Percentiles rank a stretch among this genome's conserved stretches.
These are phyloP conservation scores for Ganaspis sp. DNA, from an alignment of 1,140 invertebrate genomes.

Conservation along the genomic window DNA sequence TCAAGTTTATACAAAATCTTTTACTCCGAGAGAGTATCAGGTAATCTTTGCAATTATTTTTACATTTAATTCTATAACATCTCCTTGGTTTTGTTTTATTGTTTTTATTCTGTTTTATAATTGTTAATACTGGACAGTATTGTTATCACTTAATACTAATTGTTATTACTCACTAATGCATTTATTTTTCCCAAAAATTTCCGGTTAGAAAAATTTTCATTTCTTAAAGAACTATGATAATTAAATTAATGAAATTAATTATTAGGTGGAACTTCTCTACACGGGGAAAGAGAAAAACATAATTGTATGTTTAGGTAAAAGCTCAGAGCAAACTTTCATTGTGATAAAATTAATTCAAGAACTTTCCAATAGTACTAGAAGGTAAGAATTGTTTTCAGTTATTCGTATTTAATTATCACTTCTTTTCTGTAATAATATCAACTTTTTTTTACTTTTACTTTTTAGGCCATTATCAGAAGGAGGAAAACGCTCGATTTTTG, in stretches of 20 bases:
- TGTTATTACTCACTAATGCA: too few species aligned
- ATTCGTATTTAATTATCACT: constrained; percentile 64
- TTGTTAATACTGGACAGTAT: too few species aligned
- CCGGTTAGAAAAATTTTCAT: too few species aligned
- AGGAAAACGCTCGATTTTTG: constrained; percentile 76
- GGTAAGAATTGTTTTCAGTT: constrained; percentile 63
- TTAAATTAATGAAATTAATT: constrained; percentile 21
- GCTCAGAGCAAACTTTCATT: constrained; percentile 91
- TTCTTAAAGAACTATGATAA: too few species aligned
- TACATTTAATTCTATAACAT: neutral
- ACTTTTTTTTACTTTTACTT: constrained; percentile 47
- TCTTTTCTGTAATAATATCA: constrained; percentile 63
- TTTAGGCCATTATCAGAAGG: constrained; percentile 63
- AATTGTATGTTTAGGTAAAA: constrained; percentile 89
- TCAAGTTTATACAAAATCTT: constrained; percentile 82
- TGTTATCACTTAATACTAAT: too few species aligned
- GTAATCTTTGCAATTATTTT: constrained; percentile 64
- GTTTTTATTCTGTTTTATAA: neutral
- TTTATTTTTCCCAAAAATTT: too few species aligned
- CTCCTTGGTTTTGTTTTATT: constrained; percentile 32
- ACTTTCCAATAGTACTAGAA: constrained; percentile 78
- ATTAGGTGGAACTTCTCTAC: constrained; percentile 87
- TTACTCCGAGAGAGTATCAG: constrained; percentile 86
- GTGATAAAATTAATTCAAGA: constrained; percentile 92
- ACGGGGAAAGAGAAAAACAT: constrained; percentile 87